These are phyloP conservation scores for Sarcophaga bullata DNA, from an alignment of 1,140 invertebrate genomes.

Conservation along the genomic window DNA sequence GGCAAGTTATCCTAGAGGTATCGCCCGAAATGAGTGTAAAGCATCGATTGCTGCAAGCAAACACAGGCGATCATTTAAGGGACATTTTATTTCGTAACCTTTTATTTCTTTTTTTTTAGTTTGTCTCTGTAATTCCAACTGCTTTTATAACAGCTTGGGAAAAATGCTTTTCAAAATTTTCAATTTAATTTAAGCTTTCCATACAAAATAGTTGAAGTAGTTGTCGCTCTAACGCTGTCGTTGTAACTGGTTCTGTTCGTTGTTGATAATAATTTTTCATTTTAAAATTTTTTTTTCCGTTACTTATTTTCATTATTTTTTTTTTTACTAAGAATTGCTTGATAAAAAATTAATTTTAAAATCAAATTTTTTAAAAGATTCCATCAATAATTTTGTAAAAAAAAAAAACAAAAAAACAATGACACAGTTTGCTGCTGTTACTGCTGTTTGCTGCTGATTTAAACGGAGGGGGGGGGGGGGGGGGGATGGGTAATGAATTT, in stretches of 20 bases:
- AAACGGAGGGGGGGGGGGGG: too few species aligned
- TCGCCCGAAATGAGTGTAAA: too few species aligned
- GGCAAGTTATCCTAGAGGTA: too few species aligned
- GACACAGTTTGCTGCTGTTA: slow-evolving; percentile 8
- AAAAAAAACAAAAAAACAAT: slow-evolving; percentile 4
- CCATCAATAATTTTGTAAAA: background rate
- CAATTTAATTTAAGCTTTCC: background rate
- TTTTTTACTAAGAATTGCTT: background rate
- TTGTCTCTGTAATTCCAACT: background rate
- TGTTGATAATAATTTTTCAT: too few species aligned
- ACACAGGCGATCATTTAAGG: too few species aligned
- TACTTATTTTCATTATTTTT: too few species aligned
- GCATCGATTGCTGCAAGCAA: too few species aligned
- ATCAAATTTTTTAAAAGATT: slow-evolving; percentile 15
- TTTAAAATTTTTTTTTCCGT: too few species aligned
- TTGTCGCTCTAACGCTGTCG: too few species aligned
- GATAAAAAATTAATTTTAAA: slow-evolving; percentile 23
- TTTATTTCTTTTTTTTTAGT: background rate
- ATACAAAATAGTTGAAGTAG: background rate
- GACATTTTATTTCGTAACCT: background rate
- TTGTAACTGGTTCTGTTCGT: too few species aligned
- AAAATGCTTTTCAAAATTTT: background rate
- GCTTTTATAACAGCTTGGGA: background rate
- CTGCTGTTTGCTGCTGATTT: background rate
- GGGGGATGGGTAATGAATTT: too few species aligned